These are phyloP conservation scores for Diplodus sargus DNA, from an alignment of 2,797 vertebrate genomes.

Conservation along the genomic window DNA sequence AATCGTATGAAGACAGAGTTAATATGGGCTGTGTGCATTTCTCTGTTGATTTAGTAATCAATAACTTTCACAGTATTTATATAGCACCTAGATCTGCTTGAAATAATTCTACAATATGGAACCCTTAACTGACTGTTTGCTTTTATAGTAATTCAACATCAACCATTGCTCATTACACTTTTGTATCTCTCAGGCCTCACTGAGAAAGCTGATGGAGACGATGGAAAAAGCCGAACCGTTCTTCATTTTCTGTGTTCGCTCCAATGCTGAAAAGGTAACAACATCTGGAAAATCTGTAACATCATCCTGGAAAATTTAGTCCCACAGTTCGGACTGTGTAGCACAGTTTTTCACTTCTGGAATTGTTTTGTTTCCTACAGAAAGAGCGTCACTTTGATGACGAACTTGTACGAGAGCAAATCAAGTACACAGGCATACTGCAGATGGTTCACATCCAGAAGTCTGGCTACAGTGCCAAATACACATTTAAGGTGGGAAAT, in stretches of 20 bases:
- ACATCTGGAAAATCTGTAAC: background rate
- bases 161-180: background rate
- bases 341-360: background rate
- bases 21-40: no score
- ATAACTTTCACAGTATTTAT: no score
- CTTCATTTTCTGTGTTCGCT: constrained; percentile 95
- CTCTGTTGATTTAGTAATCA: no score
- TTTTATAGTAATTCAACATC: background rate
- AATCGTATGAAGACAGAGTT: no score
- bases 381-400: constrained; percentile 92
- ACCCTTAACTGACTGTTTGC: background rate
- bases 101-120: no score
- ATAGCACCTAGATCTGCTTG: no score
- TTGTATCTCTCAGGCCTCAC: constrained; percentile 85
- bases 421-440: constrained; percentile 91
- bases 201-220: constrained; percentile 89
- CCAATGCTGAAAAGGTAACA: constrained; percentile 92
- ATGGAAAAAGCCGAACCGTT: constrained; percentile 91
- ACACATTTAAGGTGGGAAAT: constrained; percentile 89
- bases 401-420: constrained; percentile 90
- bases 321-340: background rate
- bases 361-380: constrained; percentile 77
- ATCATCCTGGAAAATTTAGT: background rate
- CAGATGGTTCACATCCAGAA: constrained; percentile 92
- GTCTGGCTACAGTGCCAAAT: constrained; percentile 93